Evolutionary conservation across 2,888 invertebrate genomes (phyloP), one percentile per base, ranked within the genome.

Genomic region (Margaritifera margaritifera): DNA sequence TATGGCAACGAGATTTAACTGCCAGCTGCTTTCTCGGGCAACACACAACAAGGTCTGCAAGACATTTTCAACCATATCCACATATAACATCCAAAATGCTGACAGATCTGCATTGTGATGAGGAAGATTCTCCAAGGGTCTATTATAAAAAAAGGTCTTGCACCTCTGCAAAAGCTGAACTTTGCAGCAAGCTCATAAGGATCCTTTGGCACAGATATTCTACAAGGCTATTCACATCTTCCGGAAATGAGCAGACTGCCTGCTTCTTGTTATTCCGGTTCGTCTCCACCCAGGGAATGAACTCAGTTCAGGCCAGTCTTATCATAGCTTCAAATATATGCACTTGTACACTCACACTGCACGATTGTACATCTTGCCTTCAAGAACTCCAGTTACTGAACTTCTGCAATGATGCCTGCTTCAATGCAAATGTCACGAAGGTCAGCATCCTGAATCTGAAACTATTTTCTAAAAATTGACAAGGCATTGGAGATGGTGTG

Each of bases 41-140:
- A 75, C 74, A n/a, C 77, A 57, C 2, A 80, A 27, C 18, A 77
- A 60, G 6, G 62, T 62, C 56, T 80, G 65, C 8, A 79, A 55
- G 22, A 73, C 25, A 59, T 77, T 74, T 15, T 81, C 62, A 8
- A 8, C 31, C 75, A 85, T 79, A 54, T 85, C 79, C 8, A 80
- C 53, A 55, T 77, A 80, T 5, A 75, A 72, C 68, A 72, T 72
- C 77, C 80, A 80, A 61, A 72, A 77, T 6, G 63, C 27, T n/a
- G 74, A 62, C 15, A 78, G 65, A 3, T 53, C 51, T 42, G 69
- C 72, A 50, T 71, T 63, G 25, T 62, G 20, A 19, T 25, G 20
- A 54, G 31, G n/a, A 24, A 58, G 62, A 58, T 8, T 71, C 63
- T 24, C 66, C n/a, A n/a, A n/a, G n/a, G n/a, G n/a, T n/a, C n/a